phyloP scores from a whole-genome alignment of 2,113 vertebrate genomes.

The Paradisaea rubra region DNA sequence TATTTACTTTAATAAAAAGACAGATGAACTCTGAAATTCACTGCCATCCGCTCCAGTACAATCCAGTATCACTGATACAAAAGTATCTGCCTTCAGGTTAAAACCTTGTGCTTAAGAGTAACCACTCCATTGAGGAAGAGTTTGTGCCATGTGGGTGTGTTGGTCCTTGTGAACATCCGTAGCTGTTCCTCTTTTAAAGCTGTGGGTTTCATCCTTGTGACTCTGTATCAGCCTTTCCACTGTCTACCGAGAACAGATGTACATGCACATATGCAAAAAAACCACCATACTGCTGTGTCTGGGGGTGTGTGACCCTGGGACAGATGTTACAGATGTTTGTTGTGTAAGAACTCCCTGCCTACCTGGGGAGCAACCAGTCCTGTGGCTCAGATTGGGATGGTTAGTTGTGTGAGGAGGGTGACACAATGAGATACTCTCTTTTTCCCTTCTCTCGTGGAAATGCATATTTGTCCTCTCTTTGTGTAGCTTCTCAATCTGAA shows the following conservation, averaged over 20 bases:
- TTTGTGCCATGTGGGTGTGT: not conserved
- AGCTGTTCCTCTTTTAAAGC: not conserved
- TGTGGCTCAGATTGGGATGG: not conserved
- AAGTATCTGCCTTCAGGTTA: not conserved
- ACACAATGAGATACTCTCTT: not conserved
- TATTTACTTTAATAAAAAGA: conserved; percentile 13
- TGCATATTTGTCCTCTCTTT: not conserved
- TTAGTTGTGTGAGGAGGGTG: not conserved
- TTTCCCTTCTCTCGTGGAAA: not conserved
- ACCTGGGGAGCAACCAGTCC: not conserved
- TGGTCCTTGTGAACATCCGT: not conserved
- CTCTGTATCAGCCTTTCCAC: not conserved
- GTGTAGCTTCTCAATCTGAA: conserved; percentile 39
- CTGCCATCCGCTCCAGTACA: not conserved
- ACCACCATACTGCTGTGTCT: not conserved
- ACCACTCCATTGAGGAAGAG: not conserved
- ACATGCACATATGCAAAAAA: not conserved
- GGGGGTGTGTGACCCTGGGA: not conserved
- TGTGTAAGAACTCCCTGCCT: not conserved
- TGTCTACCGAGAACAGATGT: not conserved
- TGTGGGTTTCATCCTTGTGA: not conserved
- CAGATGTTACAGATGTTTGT: not conserved
- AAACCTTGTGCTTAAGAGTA: not conserved
- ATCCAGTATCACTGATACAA: not conserved
- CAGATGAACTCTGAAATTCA: not conserved